These are phyloP conservation scores for Periplaneta americana DNA, from an alignment of 1,140 invertebrate species.

Conservation along the genomic window DNA sequence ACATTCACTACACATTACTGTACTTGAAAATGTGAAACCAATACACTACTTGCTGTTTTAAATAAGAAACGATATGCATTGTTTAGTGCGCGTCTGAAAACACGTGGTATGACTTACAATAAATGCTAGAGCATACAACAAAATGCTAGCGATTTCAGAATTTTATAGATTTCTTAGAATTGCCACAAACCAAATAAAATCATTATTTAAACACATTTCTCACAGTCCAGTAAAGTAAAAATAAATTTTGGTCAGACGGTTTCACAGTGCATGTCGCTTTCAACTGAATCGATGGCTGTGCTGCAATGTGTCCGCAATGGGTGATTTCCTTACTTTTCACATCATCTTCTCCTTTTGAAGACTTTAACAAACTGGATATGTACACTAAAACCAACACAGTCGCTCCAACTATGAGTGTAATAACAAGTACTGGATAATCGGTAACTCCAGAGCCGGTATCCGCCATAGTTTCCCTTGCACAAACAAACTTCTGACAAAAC, in stretches of 20 bases:
- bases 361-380: conserved; percentile 16
- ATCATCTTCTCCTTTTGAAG: conserved; percentile 9
- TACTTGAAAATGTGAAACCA: too few relatives aligned
- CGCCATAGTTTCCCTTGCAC: neutral
- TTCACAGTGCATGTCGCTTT: neutral
- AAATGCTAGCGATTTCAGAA: neutral
- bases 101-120: neutral
- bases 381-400: conserved; percentile 15
- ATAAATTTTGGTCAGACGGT: neutral
- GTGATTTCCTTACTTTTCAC: conserved; percentile 15
- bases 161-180: neutral
- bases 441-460: neutral
- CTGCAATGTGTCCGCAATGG: neutral
- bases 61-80: neutral
- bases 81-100: neutral
- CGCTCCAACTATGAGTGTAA: conserved; percentile 18
- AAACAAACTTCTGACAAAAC: neutral
- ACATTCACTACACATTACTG: too few relatives aligned
- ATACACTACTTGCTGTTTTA: too few relatives aligned
- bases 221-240: too few relatives aligned
- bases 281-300: neutral
- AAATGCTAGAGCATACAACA: neutral
- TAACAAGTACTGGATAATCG: neutral
- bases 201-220: neutral
- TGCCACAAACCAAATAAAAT: neutral